Conservation (phyloP, 2,888 invertebrate species). For the Drosophila meridiana region DNA sequence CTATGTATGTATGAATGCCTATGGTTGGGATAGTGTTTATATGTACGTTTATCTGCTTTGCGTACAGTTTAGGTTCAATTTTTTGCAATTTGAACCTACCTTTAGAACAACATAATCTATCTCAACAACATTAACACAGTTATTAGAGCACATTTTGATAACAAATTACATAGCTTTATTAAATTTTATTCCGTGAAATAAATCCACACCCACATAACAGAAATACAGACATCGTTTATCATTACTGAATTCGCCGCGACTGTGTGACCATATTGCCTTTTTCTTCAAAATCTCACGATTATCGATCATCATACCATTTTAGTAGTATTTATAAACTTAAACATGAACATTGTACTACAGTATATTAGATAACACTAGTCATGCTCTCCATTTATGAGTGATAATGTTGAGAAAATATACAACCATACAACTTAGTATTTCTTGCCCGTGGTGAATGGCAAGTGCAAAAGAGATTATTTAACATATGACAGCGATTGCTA, state of each 20-base stretch:
- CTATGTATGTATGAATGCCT: background rate
- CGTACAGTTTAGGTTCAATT: background rate
- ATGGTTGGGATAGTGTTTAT: background rate
- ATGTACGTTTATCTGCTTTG: background rate
- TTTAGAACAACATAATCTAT: constrained; percentile 75
- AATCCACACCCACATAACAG: constrained; percentile 47
- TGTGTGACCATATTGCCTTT: constrained; percentile 31
- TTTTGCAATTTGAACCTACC: constrained; percentile 38
- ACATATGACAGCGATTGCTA: background rate
- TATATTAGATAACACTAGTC: background rate
- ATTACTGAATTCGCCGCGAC: constrained; percentile 25
- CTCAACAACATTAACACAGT: constrained; percentile 42
- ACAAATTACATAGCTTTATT: constrained; percentile 48
- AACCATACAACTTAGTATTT: background rate
- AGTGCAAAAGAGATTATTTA: background rate
- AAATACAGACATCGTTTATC: constrained; percentile 42
- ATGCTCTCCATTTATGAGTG: background rate
- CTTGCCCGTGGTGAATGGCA: background rate
- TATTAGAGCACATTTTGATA: constrained; percentile 60
- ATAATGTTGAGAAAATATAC: background rate
- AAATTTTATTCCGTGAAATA: constrained; percentile 30
- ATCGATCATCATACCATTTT: constrained; percentile 7
- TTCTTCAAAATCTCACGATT: background rate
- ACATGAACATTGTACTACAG: background rate
- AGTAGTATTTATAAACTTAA: background rate